Conservation (phyloP, 2,113 vertebrate genomes). For the Procapra przewalskii region DNA sequence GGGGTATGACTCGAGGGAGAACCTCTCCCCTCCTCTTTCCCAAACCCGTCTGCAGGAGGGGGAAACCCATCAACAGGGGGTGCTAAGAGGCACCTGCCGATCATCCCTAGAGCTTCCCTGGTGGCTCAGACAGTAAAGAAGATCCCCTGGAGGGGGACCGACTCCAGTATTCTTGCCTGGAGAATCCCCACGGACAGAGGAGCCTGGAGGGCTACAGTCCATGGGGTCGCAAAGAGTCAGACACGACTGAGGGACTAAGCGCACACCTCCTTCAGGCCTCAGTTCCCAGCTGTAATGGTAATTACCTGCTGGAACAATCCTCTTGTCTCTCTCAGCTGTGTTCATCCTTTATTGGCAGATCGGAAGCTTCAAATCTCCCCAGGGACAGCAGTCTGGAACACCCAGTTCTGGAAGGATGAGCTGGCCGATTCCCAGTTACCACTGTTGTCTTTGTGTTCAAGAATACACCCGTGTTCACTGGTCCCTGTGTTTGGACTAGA, state of each 20-base stretch:
- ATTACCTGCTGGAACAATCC: background rate
- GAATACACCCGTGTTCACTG: fast-evolving
- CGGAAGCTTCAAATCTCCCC: background rate
- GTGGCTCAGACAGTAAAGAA: background rate
- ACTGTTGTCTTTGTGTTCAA: fast-evolving
- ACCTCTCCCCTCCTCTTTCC: fast-evolving
- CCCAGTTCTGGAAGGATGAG: background rate
- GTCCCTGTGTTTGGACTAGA: background rate
- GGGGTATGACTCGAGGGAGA: fast-evolving
- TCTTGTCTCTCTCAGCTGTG: too few species aligned
- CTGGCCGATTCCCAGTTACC: background rate
- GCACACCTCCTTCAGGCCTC: background rate
- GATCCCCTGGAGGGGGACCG: background rate
- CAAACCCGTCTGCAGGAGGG: background rate
- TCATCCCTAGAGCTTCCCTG: background rate
- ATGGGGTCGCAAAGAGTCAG: background rate
- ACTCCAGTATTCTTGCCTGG: background rate
- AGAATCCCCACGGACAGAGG: background rate
- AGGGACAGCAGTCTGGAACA: background rate
- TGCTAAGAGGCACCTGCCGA: fast-evolving
- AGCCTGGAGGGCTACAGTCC: background rate
- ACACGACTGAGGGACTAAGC: background rate
- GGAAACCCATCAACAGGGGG: background rate
- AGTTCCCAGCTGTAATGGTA: background rate
- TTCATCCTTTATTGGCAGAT: background rate